Conservation (phyloP, 2,888 invertebrate genomes). For the Vanessa cardui region DNA sequence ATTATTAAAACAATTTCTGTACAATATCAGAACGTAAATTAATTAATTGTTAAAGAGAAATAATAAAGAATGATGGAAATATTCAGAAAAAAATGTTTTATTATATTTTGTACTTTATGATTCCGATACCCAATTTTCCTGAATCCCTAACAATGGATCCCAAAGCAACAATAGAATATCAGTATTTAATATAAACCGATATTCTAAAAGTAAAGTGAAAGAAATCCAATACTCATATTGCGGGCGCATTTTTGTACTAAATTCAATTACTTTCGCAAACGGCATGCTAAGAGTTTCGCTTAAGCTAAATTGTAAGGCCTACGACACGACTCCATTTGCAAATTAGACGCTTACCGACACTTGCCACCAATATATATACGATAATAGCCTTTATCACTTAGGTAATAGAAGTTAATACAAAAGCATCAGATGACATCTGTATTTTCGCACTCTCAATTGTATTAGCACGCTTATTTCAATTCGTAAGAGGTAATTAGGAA, state of each 20-base stretch:
- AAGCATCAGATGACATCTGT: slow-evolving; percentile 15
- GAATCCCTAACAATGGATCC: neutral
- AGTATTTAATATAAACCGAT: slow-evolving; percentile 15
- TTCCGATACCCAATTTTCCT: neutral
- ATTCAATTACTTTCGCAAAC: slow-evolving; percentile 57
- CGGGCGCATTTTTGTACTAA: slow-evolving; percentile 51
- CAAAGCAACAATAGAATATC: neutral
- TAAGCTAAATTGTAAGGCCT: slow-evolving; percentile 76
- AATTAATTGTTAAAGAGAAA: too few species aligned
- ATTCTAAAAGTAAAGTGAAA: slow-evolving; percentile 12
- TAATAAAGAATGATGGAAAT: neutral
- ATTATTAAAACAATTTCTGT: too few species aligned
- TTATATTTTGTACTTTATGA: neutral
- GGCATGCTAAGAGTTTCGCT: slow-evolving; percentile 66
- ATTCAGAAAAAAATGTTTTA: neutral
- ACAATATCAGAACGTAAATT: too few species aligned
- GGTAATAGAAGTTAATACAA: slow-evolving; percentile 22
- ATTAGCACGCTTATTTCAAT: slow-evolving; percentile 34
- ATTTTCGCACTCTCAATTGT: slow-evolving; percentile 36
- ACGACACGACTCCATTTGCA: slow-evolving; percentile 79
- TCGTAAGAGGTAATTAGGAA: slow-evolving; percentile 18
- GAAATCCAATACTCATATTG: slow-evolving; percentile 19
- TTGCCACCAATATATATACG: slow-evolving; percentile 22
- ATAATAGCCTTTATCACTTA: slow-evolving; percentile 34
- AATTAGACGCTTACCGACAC: slow-evolving; percentile 65